These are phyloP conservation scores for Eriosoma lanigerum DNA, from an alignment of 1,140 invertebrate genomes.

Conservation along the genomic window DNA sequence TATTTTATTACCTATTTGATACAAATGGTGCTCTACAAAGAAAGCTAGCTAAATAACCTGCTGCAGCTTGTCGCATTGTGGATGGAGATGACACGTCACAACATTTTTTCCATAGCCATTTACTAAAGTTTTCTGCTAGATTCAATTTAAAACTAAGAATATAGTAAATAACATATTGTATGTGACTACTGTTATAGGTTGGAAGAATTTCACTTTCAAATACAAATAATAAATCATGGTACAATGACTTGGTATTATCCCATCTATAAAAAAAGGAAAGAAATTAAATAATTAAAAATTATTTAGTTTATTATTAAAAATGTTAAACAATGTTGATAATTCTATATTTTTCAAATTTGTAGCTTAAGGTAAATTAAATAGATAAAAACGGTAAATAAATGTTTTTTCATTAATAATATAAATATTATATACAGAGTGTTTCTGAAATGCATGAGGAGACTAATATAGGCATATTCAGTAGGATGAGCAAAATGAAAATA, in stretches of 20 bases:
- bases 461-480: no score
- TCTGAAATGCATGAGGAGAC: no score
- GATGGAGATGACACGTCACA: slow-evolving; percentile 66
- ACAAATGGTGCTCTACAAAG: slow-evolving; percentile 71
- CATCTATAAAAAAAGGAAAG: slow-evolving; percentile 54
- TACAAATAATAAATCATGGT: slow-evolving; percentile 57
- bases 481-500: no score
- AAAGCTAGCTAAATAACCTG: slow-evolving; percentile 76
- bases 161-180: slow-evolving; percentile 80
- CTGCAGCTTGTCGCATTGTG: slow-evolving; percentile 70
- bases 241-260: slow-evolving; percentile 57
- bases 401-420: no score
- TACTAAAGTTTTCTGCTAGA: slow-evolving; percentile 70
- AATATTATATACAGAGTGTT: no score
- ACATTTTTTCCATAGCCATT: slow-evolving; percentile 75
- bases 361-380: no score
- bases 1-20: slow-evolving; percentile 63
- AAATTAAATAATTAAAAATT: background rate
- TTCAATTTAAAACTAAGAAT: slow-evolving; percentile 69
- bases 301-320: background rate
- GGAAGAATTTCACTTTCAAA: slow-evolving; percentile 76
- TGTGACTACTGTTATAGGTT: slow-evolving; percentile 72
- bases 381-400: no score
- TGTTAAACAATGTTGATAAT: background rate
- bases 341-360: background rate